phyloP scores from a whole-genome alignment of 2,113 vertebrate species.

The Pionites leucogaster region DNA sequence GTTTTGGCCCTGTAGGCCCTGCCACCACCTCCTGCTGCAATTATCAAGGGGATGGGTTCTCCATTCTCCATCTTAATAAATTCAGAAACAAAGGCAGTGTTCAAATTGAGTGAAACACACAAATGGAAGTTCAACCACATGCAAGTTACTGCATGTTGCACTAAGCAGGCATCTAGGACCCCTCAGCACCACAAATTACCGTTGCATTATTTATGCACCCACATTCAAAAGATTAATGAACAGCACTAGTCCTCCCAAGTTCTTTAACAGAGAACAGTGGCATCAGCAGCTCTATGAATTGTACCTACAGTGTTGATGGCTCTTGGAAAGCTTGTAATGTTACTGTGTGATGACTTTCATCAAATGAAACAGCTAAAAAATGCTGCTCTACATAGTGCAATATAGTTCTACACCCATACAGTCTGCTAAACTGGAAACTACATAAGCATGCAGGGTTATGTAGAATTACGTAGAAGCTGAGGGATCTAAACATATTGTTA shows the following conservation, averaged over 20 bases:
- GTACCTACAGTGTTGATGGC: background rate
- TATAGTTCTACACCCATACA: background rate
- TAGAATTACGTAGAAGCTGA: background rate
- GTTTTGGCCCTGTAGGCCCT: constrained; percentile 88
- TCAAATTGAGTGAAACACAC: background rate
- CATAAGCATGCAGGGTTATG: background rate
- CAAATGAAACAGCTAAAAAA: background rate
- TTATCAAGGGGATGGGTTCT: constrained; percentile 84
- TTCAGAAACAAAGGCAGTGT: constrained; percentile 15
- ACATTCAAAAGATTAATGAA: background rate
- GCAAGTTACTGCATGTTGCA: background rate
- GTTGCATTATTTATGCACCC: background rate
- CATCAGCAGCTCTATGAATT: background rate
- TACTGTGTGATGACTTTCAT: background rate
- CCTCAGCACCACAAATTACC: background rate
- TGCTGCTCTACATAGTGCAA: background rate
- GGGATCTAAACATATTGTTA: background rate
- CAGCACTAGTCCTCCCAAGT: background rate
- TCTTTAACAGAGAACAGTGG: background rate
- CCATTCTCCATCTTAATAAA: constrained; percentile 85
- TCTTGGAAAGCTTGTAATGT: background rate
- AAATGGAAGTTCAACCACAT: background rate
- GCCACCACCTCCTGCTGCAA: constrained; percentile 95
- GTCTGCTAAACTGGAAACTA: background rate
- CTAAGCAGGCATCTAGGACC: background rate